Evolutionary conservation across 2,113 vertebrate genomes (phyloP).

Genomic region (Oenanthe melanoleuca): DNA sequence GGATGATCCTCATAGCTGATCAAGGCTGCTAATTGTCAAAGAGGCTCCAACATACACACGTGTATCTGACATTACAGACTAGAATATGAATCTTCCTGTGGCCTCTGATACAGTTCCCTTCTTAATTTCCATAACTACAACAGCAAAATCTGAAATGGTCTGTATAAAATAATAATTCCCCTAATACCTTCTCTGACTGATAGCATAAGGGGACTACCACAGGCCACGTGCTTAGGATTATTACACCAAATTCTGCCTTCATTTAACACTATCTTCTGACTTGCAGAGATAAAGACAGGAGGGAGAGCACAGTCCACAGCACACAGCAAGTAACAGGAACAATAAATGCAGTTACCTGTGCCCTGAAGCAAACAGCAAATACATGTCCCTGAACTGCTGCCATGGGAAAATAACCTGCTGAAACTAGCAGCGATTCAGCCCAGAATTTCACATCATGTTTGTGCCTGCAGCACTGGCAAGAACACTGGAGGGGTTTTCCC

Average conservation of each 20-base stretch:
- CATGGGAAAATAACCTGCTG: background rate
- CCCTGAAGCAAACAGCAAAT: background rate
- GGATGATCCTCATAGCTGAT: background rate
- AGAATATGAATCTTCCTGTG: background rate
- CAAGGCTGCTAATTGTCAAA: background rate
- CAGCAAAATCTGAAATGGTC: background rate
- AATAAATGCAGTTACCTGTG: background rate
- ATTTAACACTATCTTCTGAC: background rate
- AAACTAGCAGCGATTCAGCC: background rate
- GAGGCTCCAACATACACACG: accelerated
- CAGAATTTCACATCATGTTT: background rate
- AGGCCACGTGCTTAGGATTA: background rate
- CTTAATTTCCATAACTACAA: background rate
- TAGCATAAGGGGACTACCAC: background rate
- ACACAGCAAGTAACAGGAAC: background rate
- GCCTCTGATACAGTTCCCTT: background rate
- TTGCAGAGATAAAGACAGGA: background rate
- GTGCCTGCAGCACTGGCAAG: background rate
- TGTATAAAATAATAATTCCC: background rate
- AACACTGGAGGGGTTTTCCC: background rate
- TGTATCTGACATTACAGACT: accelerated
- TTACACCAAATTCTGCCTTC: background rate
- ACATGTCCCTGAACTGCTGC: background rate
- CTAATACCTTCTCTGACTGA: background rate
- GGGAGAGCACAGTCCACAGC: background rate